These are phyloP conservation scores for Alethe diademata DNA, from an alignment of 2,113 vertebrate species.

Conservation along the genomic window DNA sequence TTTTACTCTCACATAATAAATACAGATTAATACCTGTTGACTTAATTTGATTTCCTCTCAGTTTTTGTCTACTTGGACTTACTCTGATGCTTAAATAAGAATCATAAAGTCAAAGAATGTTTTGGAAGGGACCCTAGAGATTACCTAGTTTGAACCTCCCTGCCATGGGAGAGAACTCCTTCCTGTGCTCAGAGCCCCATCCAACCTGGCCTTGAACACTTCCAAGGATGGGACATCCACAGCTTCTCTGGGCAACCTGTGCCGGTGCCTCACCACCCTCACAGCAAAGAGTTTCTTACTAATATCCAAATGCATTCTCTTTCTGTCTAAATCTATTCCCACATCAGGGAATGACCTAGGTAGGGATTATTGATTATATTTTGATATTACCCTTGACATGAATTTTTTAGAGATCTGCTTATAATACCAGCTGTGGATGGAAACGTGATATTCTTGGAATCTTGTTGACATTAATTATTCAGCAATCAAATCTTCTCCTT, in stretches of 20 bases:
- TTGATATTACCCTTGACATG: background rate
- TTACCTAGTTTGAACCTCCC: fast-evolving
- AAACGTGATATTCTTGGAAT: background rate
- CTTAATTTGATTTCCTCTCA: background rate
- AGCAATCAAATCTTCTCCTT: background rate
- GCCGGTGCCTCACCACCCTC: background rate
- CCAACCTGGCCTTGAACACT: background rate
- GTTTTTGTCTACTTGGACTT: background rate
- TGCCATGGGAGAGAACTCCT: background rate
- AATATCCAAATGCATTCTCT: background rate
- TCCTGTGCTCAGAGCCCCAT: background rate
- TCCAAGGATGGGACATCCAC: background rate
- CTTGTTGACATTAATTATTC: background rate
- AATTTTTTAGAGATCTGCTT: background rate
- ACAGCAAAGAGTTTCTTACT: background rate
- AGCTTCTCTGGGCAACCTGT: background rate
- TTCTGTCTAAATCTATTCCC: background rate
- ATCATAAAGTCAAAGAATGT: background rate
- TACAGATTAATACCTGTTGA: background rate
- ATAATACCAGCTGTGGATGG: background rate
- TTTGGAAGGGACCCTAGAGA: background rate
- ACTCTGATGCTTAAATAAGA: background rate
- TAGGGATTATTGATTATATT: background rate
- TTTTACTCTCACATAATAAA: background rate
- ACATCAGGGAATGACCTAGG: background rate